Base-by-base conservation (phyloP, 2,888 invertebrate genomes). In the Trilocha varians region DNA sequence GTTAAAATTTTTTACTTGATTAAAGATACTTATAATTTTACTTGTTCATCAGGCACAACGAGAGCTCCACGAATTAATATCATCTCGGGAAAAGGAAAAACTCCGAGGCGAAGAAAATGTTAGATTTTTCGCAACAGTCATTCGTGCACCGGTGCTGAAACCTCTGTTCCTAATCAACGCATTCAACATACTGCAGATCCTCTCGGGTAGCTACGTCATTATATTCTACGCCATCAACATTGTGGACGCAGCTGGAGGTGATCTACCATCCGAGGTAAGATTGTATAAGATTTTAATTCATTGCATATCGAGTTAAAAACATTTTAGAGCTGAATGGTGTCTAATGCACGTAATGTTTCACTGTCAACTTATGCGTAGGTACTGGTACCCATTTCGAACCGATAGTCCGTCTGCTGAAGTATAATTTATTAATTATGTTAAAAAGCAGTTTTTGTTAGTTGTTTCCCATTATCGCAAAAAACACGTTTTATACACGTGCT, bases 171-270 rank as follows among this genome's bases (percentile, higher is more conserved):
- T 93, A 36, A 91, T 93, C 57, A 91, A 91, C 58, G 78, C 89
- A 0, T 93, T 93, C 75, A 91, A 91, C 64, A 70, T 91, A 52
- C 83, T 93, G 47, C 93, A 93, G 68, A 90, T 92, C 50, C 74
- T 91, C 34, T 91, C 92, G 3, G 93, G 93, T 38, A 93, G 93
- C 13, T 93, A 91, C 60, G 86, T 93, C 11, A 89, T 93, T 42
- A 91, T 93, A 42, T 93, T 93, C 74, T 93, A 93, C 62, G 93
- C 93, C 0, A 91, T 93, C 0, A 91, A 93, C 55, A 91, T 93
- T 43, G 85, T 93, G 6, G 74, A 87, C 5, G 88, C 90, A 43
- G 77, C 88, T 42, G 88, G 87, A 3, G 87, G 88, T 46, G 68
- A 85, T 6, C 49, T 83, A 13, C 53, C 60, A 13, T 73, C 84